Base-by-base conservation (phyloP, 2,888 invertebrate genomes). In the Protula sp. region DNA sequence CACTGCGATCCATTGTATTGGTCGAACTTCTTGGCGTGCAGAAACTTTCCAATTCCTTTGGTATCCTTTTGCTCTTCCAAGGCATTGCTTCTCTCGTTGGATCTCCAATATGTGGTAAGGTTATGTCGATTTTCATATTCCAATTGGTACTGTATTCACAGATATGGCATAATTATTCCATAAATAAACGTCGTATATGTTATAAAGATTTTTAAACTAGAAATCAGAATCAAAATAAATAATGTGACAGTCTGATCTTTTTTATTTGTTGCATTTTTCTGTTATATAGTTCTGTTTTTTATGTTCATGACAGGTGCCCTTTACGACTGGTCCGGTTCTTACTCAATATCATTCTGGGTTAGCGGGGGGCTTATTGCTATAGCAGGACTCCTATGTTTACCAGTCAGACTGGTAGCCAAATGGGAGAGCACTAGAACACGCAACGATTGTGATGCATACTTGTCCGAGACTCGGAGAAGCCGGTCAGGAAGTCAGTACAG, bases 1-100 rank as follows among this genome's bases (percentile, higher is more conserved):
- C 97, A 0, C 84, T 98, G 58, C 87, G 97, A 45, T 84, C 84
- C 1, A 81, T 85, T 14, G 80, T 85, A 30, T 74, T 83, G 54
- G 83, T 83, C 4, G 84, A 85, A 47, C 71, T 85, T 45, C 74
- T 84, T 60, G 85, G 84, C 0, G 67, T 84, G 30, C 83, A 84
- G 29, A 76, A 77, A 59, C 72, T 85, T 62, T 81, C 83, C 45
- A 83, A 82, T 60, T 81, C 83, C 2, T 84, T 84, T 66, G 85
- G 85, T 9, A 74, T 84, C 31, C 73, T 84, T 3, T 72, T 83
- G n/a, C 76, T 85, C 24, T 84, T 84, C 69, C 79, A 68, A 51
- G 68, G 68, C 27, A 54, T 67, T 19, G 66, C 68, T 14, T 54
- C 62, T n/a, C 45, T 67, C 30, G 31, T 61, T 22, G 68, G 68